phyloP scores from a whole-genome alignment of 2,113 vertebrate species.

The Labeo catla region DNA sequence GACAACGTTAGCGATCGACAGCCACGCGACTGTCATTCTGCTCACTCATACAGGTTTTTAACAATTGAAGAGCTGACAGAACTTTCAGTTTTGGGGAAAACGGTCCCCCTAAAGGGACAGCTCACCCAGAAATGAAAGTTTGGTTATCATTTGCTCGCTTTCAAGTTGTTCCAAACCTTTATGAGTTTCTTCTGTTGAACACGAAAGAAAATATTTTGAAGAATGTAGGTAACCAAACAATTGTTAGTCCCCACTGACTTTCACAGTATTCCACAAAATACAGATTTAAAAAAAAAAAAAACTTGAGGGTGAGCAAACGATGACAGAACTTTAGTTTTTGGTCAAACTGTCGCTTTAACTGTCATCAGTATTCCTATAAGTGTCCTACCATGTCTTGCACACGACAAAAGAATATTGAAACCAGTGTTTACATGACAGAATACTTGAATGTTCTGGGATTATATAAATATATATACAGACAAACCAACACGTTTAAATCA shows the following conservation, averaged over 20 bases:
- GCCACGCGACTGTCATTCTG: too few species aligned
- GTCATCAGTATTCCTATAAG: slow-evolving; percentile 56
- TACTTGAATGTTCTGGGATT: slow-evolving; percentile 69
- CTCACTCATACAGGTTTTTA: too few species aligned
- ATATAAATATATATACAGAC: slow-evolving; percentile 26
- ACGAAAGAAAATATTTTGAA: not conserved
- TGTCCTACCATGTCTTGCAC: slow-evolving; percentile 62
- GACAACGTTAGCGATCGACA: too few species aligned
- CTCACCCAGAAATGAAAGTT: too few species aligned
- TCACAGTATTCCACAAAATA: not conserved
- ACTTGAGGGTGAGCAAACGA: not conserved
- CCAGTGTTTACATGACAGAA: slow-evolving; percentile 67
- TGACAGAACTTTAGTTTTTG: not conserved
- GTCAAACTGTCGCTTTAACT: slow-evolving; percentile 26
- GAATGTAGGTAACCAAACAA: not conserved
- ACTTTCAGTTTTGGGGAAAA: too few species aligned
- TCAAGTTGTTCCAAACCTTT: not conserved
- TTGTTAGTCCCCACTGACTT: not conserved
- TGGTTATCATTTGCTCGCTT: too few species aligned
- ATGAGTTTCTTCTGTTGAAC: not conserved
- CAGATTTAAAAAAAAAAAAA: too few species aligned
- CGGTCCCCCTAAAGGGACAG: too few species aligned
- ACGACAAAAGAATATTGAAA: slow-evolving; percentile 36
- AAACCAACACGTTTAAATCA: slow-evolving; percentile 10
- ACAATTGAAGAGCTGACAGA: too few species aligned